These are phyloP conservation scores for Drosophila affinis DNA, from an alignment of 2,888 invertebrate species.

Conservation along the genomic window DNA sequence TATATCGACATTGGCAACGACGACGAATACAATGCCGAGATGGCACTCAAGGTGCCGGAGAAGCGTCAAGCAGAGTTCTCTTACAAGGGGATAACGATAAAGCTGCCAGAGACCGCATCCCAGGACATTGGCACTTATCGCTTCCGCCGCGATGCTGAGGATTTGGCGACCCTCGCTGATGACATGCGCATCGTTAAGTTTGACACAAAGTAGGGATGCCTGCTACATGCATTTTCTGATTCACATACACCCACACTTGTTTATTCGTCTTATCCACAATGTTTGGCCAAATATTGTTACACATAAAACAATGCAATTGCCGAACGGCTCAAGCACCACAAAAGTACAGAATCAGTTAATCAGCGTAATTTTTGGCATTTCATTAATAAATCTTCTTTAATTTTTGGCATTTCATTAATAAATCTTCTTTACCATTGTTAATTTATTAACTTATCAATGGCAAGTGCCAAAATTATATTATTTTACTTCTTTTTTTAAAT, in stretches of 20 bases:
- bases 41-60: slow-evolving; percentile 55
- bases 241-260: background rate
- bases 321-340: background rate
- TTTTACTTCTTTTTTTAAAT: too few species aligned
- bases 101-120: slow-evolving; percentile 45
- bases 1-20: slow-evolving; percentile 63
- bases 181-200: slow-evolving; percentile 62
- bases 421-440: background rate
- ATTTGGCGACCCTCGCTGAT: slow-evolving; percentile 53
- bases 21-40: slow-evolving; percentile 50
- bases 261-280: background rate
- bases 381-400: background rate
- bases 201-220: slow-evolving; percentile 45
- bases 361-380: background rate
- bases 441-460: too few species aligned
- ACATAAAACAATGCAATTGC: background rate
- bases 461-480: too few species aligned
- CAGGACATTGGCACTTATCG: slow-evolving; percentile 66
- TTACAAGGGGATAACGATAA: slow-evolving; percentile 68
- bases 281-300: background rate
- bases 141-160: slow-evolving; percentile 59
- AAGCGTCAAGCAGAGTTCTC: slow-evolving; percentile 52
- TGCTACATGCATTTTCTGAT: too few species aligned
- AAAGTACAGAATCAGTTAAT: background rate
- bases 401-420: background rate